Evolutionary conservation across 1,140 invertebrate genomes (phyloP).

Genomic region (Colletes latitarsis): DNA sequence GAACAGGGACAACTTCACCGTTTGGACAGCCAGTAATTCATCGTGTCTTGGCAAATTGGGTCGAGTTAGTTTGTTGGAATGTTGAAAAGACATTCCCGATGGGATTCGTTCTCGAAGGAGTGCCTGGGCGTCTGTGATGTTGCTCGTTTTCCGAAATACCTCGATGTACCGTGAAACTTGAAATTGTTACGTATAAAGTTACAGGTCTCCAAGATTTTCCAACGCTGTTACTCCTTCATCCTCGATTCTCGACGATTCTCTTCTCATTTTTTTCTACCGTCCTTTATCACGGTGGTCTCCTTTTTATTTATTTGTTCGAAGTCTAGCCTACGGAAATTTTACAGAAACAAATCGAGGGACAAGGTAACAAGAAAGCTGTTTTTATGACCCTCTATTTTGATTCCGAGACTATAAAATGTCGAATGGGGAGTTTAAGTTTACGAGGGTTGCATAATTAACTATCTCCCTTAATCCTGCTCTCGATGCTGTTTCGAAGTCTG

Average conservation of each 20-base stretch:
- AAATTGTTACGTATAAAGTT: conserved; percentile 41
- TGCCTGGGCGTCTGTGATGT: neutral
- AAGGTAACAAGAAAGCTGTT: no score
- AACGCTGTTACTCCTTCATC: conserved; percentile 12
- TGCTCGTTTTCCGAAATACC: conserved; percentile 10
- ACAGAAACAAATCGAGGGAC: no score
- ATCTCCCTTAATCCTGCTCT: no score
- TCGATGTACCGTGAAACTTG: neutral
- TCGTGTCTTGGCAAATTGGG: conserved; percentile 31
- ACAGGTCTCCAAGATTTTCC: conserved; percentile 22
- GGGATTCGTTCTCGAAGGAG: neutral
- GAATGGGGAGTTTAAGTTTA: no score
- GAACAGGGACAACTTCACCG: neutral
- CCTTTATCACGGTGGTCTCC: neutral
- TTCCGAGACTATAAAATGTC: neutral
- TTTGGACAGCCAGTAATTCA: conserved; percentile 16
- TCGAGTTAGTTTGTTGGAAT: conserved; percentile 18
- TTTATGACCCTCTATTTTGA: neutral
- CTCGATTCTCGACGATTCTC: conserved; percentile 16
- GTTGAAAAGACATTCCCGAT: conserved; percentile 8
- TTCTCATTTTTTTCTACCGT: no score
- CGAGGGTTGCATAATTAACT: no score
- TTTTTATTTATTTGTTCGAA: neutral
- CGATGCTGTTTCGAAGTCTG: no score
- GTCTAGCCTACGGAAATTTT: no score